Evolutionary conservation across 1,140 invertebrate genomes (phyloP).

Genomic region (Centruroides sculpturatus): DNA sequence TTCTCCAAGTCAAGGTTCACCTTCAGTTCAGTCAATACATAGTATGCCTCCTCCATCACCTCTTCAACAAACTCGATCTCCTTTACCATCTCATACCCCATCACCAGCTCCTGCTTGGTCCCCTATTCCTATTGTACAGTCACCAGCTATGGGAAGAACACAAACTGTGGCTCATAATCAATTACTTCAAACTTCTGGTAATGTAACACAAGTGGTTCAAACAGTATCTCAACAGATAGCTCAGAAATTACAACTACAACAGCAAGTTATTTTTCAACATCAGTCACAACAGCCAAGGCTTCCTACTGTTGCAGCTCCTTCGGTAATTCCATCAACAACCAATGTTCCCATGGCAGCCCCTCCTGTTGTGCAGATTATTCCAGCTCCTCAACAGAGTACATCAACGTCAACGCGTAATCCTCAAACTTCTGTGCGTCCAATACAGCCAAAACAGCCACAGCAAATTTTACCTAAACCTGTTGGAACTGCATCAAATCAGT

Average conservation of each 20-base stretch:
- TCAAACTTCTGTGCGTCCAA: conserved; percentile 12
- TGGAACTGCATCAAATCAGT: conserved; percentile 8
- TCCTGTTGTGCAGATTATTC: conserved; percentile 14
- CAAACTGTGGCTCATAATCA: conserved; percentile 12
- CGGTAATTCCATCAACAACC: conserved; percentile 4
- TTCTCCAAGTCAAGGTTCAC: conserved; percentile 8
- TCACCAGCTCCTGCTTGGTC: conserved; percentile 12
- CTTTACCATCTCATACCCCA: conserved; percentile 8
- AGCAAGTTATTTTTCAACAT: background rate
- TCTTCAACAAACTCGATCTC: conserved; percentile 14
- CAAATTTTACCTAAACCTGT: conserved; percentile 24
- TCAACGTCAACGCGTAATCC: background rate
- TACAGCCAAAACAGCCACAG: conserved; percentile 22
- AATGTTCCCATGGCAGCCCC: background rate
- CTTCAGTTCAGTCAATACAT: conserved; percentile 3
- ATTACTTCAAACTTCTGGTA: conserved; percentile 9
- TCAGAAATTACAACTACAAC: conserved; percentile 9
- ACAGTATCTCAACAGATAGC: background rate
- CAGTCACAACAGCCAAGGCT: conserved; percentile 2
- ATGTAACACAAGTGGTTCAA: conserved; percentile 6
- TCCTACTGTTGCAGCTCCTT: conserved; percentile 2
- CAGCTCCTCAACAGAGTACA: conserved; percentile 8
- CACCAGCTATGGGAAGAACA: conserved; percentile 7
- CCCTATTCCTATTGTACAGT: conserved; percentile 9
- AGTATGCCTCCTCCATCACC: conserved; percentile 16